Evolutionary conservation across 2,888 invertebrate species (phyloP), one percentile per base, ranked within the genome.

Genomic region (Acleris sparsana): DNA sequence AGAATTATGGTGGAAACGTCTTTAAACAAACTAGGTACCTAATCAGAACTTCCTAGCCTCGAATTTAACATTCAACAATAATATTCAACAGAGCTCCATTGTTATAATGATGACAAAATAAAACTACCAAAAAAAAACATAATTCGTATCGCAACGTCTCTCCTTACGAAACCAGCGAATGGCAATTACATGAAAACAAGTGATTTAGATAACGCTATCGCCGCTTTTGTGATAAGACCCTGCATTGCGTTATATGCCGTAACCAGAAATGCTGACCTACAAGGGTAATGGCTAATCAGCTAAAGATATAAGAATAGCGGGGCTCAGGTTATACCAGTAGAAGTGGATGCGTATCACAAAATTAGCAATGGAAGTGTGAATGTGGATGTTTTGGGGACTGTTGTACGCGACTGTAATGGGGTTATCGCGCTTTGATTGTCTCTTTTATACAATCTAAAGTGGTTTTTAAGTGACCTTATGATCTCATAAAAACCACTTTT

Each of bases 201-300:
- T 79, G 82, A 84, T 86, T 83, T 76, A 81, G 84, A 83, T 87
- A 86, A 70, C 68, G 71, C 73, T 87, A 87, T 87, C 85, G 69
- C 60, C 43, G 67, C 74, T 22, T 43, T 58, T 53, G 49, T 58
- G 63, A 80, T 83, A 82, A 80, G 71, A 67, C 74, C 73, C 71
- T 73, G 74, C 74, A 75, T 73, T 75, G 73, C 72, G 75, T 76
- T 79, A 77, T 75, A 70, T 62, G 67, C 62, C 51, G 60, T 43
- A 61, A 61, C 65, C 65, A 65, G 49, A 60, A 17, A n/a, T 22
- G 9, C 16, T 51, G 65, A 33, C 20, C 65, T 44, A 13, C 44
- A 33, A 51, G 7, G n/a, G 44, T 43, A 51, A 56, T 39, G 22
- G 22, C 20, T 43, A 49, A 56, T 56, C 5, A 29, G 55, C n/a